Conservation (phyloP, 1,140 invertebrate genomes). For the Sarcophaga bullata region DNA sequence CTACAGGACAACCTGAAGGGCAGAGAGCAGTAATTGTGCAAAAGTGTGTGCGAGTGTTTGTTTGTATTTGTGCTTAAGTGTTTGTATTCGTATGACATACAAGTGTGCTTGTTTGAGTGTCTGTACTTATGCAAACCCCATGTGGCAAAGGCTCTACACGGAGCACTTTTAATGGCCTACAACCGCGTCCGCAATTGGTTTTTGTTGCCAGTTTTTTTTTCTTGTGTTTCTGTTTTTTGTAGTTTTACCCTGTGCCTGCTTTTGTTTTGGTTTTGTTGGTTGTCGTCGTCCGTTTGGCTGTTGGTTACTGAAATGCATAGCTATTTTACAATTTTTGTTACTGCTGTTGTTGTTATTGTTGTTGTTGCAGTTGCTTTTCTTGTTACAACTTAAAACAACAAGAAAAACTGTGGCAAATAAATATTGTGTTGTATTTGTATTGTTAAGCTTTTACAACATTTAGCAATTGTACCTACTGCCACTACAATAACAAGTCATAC, state of each 20-base stretch:
- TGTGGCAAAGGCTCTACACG: slow-evolving; percentile 36
- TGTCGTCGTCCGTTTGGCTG: neutral
- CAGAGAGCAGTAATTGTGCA: too few relatives aligned
- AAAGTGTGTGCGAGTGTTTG: neutral
- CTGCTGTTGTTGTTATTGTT: too few relatives aligned
- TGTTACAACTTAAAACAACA: too few relatives aligned
- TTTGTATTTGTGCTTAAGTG: neutral
- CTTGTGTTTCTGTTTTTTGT: neutral
- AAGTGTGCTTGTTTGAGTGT: neutral
- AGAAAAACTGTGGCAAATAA: neutral
- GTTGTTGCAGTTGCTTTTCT: too few relatives aligned
- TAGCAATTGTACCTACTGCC: neutral
- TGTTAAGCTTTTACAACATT: slow-evolving; percentile 39
- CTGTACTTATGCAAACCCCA: slow-evolving; percentile 17
- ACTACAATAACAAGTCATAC: too few relatives aligned
- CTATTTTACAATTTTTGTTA: too few relatives aligned
- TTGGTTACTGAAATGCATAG: neutral
- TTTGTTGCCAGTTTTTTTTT: slow-evolving; percentile 27
- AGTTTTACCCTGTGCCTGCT: neutral
- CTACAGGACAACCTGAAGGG: too few relatives aligned
- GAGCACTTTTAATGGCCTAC: slow-evolving; percentile 37
- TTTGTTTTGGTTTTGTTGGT: neutral
- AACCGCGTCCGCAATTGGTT: slow-evolving; percentile 38
- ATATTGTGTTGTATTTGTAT: slow-evolving; percentile 40
- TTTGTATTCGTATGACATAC: neutral